Conservation (phyloP, 2,888 invertebrate genomes). For the Thera britannica region DNA sequence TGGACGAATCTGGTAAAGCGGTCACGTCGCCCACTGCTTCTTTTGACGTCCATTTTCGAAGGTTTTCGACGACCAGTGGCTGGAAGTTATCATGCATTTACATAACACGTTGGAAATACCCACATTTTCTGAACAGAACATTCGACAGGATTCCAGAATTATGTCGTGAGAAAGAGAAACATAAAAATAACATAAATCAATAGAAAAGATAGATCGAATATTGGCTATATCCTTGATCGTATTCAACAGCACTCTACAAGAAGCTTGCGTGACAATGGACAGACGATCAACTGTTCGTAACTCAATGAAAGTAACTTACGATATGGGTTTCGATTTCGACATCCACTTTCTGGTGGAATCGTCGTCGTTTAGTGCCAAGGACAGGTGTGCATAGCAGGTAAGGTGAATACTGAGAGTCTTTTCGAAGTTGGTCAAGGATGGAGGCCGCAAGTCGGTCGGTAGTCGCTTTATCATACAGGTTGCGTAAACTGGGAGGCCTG, state of each 20-base stretch:
- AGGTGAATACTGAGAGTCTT: conserved; percentile 86
- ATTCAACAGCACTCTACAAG: conserved; percentile 3
- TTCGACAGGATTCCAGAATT: background rate
- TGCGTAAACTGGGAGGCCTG: conserved; percentile 90
- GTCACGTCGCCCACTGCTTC: conserved; percentile 93
- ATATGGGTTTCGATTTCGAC: conserved; percentile 95
- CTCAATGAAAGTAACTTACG: conserved; percentile 84
- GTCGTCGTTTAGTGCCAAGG: conserved; percentile 88
- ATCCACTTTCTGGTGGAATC: conserved; percentile 88
- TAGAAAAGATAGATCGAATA: conserved; percentile 12
- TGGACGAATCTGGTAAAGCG: conserved; percentile 90
- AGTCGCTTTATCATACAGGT: conserved; percentile 92
- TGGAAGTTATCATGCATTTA: conserved; percentile 57
- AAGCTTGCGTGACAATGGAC: conserved; percentile 4
- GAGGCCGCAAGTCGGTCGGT: conserved; percentile 87
- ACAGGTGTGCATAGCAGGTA: conserved; percentile 93
- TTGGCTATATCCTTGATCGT: conserved; percentile 15
- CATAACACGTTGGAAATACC: background rate
- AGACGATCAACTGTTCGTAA: conserved; percentile 8
- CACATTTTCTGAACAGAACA: background rate
- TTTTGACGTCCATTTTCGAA: conserved; percentile 93
- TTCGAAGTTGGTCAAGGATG: conserved; percentile 86
- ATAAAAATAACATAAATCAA: conserved; percentile 9
- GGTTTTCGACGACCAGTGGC: conserved; percentile 92
- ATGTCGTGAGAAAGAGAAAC: conserved; percentile 1